A percentile compares a stretch with the other conserved stretches of the same genome.
phyloP scores from a whole-genome alignment of 2,113 vertebrate species.

The Rhinopomastus cyanomelas region DNA sequence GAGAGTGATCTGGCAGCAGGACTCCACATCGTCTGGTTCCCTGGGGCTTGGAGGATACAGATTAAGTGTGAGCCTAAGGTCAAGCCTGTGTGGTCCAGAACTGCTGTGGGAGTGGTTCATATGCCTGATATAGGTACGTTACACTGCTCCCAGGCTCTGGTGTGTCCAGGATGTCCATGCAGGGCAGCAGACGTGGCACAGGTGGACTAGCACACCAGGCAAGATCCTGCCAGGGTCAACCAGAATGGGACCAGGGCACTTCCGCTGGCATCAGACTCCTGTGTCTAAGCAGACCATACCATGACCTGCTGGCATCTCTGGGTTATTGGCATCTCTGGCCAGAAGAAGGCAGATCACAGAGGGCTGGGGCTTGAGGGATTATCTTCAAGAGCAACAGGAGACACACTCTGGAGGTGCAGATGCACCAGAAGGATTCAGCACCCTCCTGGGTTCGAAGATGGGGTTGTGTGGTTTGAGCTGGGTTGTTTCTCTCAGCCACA shows the following conservation, averaged over 20 bases:
- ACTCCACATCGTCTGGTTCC: background rate
- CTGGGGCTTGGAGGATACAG: background rate
- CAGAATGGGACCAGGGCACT: background rate
- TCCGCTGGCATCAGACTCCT: background rate
- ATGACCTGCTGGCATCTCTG: background rate
- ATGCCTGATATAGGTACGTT: background rate
- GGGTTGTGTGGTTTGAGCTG: background rate
- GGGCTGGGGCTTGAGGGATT: background rate
- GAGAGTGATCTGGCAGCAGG: background rate
- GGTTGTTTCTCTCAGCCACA: background rate
- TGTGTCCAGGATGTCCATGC: background rate
- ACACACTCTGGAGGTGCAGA: accelerated
- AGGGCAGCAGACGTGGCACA: background rate
- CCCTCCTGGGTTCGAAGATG: background rate
- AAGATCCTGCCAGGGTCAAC: background rate
- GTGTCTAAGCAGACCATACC: background rate
- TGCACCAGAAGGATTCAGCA: background rate
- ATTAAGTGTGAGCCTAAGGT: background rate
- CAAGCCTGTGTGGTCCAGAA: background rate
- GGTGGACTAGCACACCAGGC: background rate
- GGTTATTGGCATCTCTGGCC: background rate
- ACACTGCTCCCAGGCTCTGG: background rate
- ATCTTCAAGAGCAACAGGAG: background rate
- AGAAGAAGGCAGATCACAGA: background rate
- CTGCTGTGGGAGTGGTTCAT: background rate